Evolutionary conservation across 2,797 vertebrate genomes (phyloP), one percentile per base, ranked within the genome.

Genomic region (Otolemur crassicaudatus): DNA sequence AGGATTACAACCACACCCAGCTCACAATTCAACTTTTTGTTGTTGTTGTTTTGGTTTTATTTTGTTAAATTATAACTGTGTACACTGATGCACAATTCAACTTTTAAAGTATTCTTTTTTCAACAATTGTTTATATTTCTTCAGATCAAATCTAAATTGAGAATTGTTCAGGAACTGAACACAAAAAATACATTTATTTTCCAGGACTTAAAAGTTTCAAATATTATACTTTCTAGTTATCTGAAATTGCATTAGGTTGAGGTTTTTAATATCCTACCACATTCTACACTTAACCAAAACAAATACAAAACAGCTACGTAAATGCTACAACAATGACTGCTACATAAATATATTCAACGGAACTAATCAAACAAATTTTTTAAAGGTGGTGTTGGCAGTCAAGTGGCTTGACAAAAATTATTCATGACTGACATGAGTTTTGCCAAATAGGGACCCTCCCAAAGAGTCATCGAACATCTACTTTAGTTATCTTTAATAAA

Each of bases 201-300:
- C 46, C 53, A 94, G 83, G 49, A 31, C 91, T 95, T 40, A 82
- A 95, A 95, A 40, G 14, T 65, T 70, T 34, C 40, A 83, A 93
- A 87, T 17, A 65, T 4, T 67, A 4, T 65, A 43, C 63, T 93
- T 60, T 87, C 31, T 7, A 53, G n/a, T 25, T 73, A 80, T 29
- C 77, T 85, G 89, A 65, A 61, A 46, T 14, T 25, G 49, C 13
- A 17, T 27, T 79, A 49, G 61, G 6, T 65, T 16, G 69, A 27
- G 23, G 46, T 63, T 80, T 73, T 27, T 31, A 83, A 89, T 31
- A 53, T 2, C 22, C 22, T 56, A 80, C 5, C 70, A 90, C 27
- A 83, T 29, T 81, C 85, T 27, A 85, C 72, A 69, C 14, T 88
- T 89, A 87, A 60, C 23, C 20, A 63, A 43, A 83, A 65, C 25